Conservation (phyloP, 2,888 invertebrate genomes). For the Caenorhabditis zanzibari region DNA sequence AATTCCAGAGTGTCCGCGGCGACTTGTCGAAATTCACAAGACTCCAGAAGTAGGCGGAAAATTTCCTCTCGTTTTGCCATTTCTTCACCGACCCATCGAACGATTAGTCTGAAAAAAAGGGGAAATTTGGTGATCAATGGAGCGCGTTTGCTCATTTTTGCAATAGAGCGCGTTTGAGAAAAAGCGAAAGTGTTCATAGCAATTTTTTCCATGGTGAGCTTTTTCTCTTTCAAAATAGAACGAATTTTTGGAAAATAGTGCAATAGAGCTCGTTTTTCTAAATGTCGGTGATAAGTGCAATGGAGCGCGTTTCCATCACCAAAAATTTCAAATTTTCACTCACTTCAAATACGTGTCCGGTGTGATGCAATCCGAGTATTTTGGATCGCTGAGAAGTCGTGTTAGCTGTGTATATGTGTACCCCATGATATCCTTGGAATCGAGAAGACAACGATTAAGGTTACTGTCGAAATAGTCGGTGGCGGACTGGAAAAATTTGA, state of each 20-base stretch:
- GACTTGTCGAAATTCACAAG: constrained; percentile 69
- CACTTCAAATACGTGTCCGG: constrained; percentile 83
- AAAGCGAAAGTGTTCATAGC: too few species aligned
- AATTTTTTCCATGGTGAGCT: too few species aligned
- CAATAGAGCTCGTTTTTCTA: too few species aligned
- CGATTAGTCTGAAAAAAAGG: constrained; percentile 84
- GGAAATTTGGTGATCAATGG: too few species aligned
- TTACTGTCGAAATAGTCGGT: constrained; percentile 80
- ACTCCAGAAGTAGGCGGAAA: constrained; percentile 85
- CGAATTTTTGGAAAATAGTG: too few species aligned
- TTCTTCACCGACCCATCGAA: constrained; percentile 86
- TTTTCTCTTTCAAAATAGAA: too few species aligned
- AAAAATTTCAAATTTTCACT: neutral
- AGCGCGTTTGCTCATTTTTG: neutral
- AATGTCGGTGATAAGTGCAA: too few species aligned
- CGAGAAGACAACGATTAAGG: constrained; percentile 84
- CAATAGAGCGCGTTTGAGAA: neutral
- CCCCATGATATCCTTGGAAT: constrained; percentile 86
- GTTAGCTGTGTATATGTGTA: constrained; percentile 85
- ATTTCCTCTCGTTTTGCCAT: constrained; percentile 85
- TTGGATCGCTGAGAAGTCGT: constrained; percentile 86
- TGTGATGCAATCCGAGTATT: constrained; percentile 82
- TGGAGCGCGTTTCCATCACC: neutral
- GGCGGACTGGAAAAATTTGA: constrained; percentile 67
- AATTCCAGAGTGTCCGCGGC: constrained; percentile 84